A percentile compares a stretch with the other conserved stretches of the same genome.
Conservation (phyloP, 2,797 vertebrate species). For the Lepilemur septentrionalis region DNA sequence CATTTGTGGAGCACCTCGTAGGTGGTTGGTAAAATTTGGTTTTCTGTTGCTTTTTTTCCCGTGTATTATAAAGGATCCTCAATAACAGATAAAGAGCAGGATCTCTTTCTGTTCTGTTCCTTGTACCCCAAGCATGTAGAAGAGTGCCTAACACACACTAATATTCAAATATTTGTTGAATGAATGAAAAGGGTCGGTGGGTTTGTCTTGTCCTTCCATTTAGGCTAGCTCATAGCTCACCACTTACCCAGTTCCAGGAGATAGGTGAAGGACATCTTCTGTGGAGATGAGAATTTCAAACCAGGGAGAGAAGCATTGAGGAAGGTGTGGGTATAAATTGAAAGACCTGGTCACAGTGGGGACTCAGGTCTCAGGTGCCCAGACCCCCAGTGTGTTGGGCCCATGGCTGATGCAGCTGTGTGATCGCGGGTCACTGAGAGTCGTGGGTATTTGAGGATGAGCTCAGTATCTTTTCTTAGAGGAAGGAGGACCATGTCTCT, state of each 20-base stretch:
- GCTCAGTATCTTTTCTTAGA: not conserved
- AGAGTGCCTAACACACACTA: not conserved
- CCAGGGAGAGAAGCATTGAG: not conserved
- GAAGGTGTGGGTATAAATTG: not conserved
- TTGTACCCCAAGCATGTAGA: not conserved
- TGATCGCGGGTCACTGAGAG: not conserved
- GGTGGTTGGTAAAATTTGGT: not conserved
- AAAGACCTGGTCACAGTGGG: not conserved
- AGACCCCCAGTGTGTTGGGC: not conserved
- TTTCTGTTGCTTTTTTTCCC: not conserved
- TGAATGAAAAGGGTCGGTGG: not conserved
- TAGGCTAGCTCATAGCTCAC: not conserved
- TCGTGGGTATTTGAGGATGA: not conserved
- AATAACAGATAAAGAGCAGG: not conserved
- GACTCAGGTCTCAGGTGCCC: not conserved
- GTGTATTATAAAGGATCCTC: fast-evolving
- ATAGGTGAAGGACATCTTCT: not conserved
- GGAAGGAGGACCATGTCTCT: not conserved
- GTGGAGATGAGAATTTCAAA: not conserved
- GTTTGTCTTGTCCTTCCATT: not conserved
- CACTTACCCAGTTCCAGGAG: fast-evolving
- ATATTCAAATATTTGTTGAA: not conserved
- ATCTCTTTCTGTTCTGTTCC: not conserved
- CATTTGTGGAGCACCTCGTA: not conserved
- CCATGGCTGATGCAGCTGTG: fast-evolving